Conservation (phyloP, 1,140 invertebrate species). For the Drosophila repletoides region DNA sequence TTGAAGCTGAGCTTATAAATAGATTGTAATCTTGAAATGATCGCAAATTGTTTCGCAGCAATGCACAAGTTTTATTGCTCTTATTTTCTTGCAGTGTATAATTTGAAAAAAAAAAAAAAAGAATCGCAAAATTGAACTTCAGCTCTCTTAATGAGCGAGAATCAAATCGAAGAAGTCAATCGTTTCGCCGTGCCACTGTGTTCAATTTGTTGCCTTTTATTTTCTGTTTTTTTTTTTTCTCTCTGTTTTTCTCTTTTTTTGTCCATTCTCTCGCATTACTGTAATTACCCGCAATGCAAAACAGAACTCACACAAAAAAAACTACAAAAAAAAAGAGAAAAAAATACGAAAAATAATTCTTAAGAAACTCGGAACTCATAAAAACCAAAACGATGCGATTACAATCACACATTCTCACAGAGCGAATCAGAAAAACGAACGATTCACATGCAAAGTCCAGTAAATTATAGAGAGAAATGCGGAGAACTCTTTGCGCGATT, state of each 20-base stretch:
- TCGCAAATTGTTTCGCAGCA: too few species aligned
- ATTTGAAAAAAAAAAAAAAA: slow-evolving; percentile 35
- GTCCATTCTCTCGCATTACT: slow-evolving; percentile 58
- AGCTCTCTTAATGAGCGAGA: slow-evolving; percentile 67
- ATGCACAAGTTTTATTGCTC: slow-evolving; percentile 22
- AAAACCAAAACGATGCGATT: slow-evolving; percentile 74
- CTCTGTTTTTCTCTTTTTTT: slow-evolving; percentile 27
- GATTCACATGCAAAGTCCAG: slow-evolving; percentile 61
- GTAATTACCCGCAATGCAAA: slow-evolving; percentile 67
- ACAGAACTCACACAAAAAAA: slow-evolving; percentile 5
- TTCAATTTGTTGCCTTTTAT: slow-evolving; percentile 57
- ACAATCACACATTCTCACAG: slow-evolving; percentile 68
- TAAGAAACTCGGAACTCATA: slow-evolving; percentile 75
- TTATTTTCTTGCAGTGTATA: slow-evolving; percentile 36
- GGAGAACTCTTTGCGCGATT: slow-evolving; percentile 59
- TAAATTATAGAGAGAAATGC: slow-evolving; percentile 61
- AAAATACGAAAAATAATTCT: slow-evolving; percentile 63
- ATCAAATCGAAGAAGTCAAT: slow-evolving; percentile 27
- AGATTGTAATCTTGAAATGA: too few species aligned
- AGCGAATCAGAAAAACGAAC: neutral
- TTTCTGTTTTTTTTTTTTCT: slow-evolving; percentile 35
- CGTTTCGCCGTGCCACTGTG: slow-evolving; percentile 37
- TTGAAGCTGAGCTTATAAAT: too few species aligned
- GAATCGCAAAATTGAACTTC: slow-evolving; percentile 14
- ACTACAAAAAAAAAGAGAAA: slow-evolving; percentile 18